Conservation (phyloP, 2,113 vertebrate species). For the Brachionichthys hirsutus region DNA sequence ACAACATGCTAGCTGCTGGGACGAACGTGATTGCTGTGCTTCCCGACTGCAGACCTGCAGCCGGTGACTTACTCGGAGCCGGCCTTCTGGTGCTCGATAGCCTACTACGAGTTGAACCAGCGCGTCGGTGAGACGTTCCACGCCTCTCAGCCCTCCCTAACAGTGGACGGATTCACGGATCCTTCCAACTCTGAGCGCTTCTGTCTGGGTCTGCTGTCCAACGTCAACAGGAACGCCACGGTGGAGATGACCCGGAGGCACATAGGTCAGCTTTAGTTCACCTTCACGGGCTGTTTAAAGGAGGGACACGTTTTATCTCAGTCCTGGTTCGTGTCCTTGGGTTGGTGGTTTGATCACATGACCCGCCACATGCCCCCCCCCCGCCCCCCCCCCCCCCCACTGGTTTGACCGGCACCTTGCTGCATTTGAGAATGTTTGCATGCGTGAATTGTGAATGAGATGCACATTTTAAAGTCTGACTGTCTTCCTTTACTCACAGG, state of each 20-base stretch:
- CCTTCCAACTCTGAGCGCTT: constrained; percentile 97
- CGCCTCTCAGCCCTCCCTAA: constrained; percentile 94
- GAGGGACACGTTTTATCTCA: too few relatives aligned
- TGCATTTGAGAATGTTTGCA: too few relatives aligned
- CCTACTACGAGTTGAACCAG: constrained; percentile 97
- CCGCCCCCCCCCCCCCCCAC: too few relatives aligned
- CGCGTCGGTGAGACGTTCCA: constrained; percentile 99
- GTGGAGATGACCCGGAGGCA: constrained; percentile 98
- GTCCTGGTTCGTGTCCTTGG: too few relatives aligned
- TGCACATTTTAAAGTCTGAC: too few relatives aligned
- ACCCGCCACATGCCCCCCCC: too few relatives aligned
- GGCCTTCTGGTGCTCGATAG: constrained; percentile 99
- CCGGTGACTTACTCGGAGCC: constrained; percentile 98
- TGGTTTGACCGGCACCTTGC: too few relatives aligned
- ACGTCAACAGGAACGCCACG: constrained; percentile 96
- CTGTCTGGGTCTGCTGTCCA: constrained; percentile 95
- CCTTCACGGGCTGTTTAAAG: too few relatives aligned
- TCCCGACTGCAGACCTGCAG: constrained; percentile 84
- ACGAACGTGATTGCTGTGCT: neutral
- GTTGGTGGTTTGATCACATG: too few relatives aligned
- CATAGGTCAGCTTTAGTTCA: constrained; percentile 83
- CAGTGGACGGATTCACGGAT: constrained; percentile 97
- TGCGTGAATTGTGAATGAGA: too few relatives aligned
- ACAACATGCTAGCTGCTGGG: too few relatives aligned
- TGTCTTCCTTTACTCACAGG: constrained; percentile 71